Evolutionary conservation across 1,140 invertebrate species (phyloP).

Genomic region (Heliconius himera): DNA sequence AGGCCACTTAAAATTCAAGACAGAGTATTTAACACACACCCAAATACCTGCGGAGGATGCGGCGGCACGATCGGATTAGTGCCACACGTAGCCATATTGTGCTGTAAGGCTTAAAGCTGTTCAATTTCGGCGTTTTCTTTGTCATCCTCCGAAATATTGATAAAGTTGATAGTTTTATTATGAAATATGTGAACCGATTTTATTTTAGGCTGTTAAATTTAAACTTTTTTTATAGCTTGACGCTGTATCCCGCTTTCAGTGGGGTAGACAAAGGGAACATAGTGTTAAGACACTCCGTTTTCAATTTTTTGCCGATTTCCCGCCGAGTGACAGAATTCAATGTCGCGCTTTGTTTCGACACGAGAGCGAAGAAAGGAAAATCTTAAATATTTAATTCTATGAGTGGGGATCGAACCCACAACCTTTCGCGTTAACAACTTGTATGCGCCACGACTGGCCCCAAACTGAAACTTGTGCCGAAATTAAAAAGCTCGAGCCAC

Average conservation of each 20-base stretch:
- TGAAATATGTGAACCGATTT: background rate
- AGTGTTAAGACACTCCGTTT: no score
- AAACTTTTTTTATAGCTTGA: background rate
- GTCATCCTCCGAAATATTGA: conserved; percentile 7
- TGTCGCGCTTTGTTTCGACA: no score
- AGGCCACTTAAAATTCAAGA: conserved; percentile 25
- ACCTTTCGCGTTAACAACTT: no score
- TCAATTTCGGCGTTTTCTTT: background rate
- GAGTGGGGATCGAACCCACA: no score
- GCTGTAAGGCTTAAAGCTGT: conserved; percentile 8
- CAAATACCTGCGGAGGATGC: conserved; percentile 30
- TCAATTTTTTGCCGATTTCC: no score
- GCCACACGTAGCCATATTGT: background rate
- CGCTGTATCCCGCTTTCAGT: no score
- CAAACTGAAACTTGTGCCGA: background rate
- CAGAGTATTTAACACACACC: conserved; percentile 14
- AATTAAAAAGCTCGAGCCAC: background rate
- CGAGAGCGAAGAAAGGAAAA: no score
- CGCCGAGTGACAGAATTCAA: no score
- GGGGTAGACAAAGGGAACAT: no score
- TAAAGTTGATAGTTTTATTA: conserved; percentile 4
- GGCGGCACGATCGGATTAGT: conserved; percentile 35
- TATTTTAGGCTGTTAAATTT: background rate
- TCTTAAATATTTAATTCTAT: no score
- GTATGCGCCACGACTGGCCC: no score